Evolutionary conservation across 1,140 invertebrate species (phyloP), one percentile per base, ranked within the genome.

Genomic region (Nasonia giraulti): DNA sequence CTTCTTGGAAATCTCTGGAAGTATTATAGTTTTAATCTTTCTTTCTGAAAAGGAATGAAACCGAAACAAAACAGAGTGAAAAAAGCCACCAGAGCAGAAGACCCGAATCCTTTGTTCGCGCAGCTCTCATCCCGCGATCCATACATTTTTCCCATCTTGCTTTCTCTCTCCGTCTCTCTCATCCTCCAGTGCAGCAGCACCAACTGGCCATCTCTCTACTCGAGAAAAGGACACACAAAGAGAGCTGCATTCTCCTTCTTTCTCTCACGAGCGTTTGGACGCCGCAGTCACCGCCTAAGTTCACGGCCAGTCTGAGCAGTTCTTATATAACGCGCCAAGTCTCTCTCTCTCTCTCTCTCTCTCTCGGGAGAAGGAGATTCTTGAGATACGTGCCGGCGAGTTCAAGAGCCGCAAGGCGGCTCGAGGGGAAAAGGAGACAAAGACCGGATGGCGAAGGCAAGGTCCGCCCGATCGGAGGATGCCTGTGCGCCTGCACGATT

Each of bases 261-360:
- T 62, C 55, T 62, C 55, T 62, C 55, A 5, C 17, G 14, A 62
- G 7, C 55, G 89, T 89, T 91, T 87, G 89, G 87, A 89, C 88
- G 89, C 86, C 87, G n/a, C 87, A 88, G 87, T 88, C 88, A 89
- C 86, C 88, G 27, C 87, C 88, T 93, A 93, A 93, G 92, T 93
- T 92, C 92, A 93, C 91, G 92, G 92, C 90, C 91, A 92, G 91
- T 91, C 90, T 90, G 91, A n/a, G 68, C 78, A 88, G 88, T 88
- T 88, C 89, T 92, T 92, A 92, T 90, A 91, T 91, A 92, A 92
- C 89, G 77, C 44, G 83, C 80, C 74, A n/a, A 44, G 81, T 62
- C 73, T 27, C 68, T 23, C 37, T 31, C 62, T n/a, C 80, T 66
- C 40, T 27, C n/a, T n/a, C n/a, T n/a, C n/a, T n/a, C n/a, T n/a